These are phyloP conservation scores for Bugula neritina DNA, from an alignment of 2,888 invertebrate species.

Conservation along the genomic window DNA sequence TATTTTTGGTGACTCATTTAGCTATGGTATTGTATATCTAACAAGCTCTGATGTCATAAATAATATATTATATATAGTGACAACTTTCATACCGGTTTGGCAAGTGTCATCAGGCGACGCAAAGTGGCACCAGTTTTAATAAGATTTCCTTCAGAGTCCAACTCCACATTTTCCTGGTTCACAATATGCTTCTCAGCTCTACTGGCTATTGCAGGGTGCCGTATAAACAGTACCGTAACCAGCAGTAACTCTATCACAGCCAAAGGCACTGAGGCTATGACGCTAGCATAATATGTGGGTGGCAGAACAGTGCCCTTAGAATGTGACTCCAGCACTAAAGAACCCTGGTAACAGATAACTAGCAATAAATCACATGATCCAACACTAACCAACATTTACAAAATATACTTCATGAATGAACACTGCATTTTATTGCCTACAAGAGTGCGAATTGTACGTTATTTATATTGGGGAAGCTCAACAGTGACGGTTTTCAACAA, in stretches of 20 bases:
- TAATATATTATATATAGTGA: not conserved
- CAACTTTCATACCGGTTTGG: conserved; percentile 45
- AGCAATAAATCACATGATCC: no score
- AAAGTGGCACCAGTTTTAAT: conserved; percentile 38
- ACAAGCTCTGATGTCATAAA: not conserved
- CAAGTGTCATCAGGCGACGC: conserved; percentile 38
- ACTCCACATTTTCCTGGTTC: conserved; percentile 40
- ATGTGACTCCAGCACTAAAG: no score
- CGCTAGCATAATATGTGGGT: conserved; percentile 39
- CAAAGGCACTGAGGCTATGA: conserved; percentile 39
- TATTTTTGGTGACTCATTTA: not conserved
- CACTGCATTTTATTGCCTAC: no score
- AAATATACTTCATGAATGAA: no score
- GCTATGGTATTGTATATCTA: not conserved
- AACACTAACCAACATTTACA: no score
- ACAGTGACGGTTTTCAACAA: no score
- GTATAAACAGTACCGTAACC: conserved; percentile 34
- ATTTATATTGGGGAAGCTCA: no score
- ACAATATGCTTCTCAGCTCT: conserved; percentile 38
- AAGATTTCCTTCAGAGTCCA: conserved; percentile 43
- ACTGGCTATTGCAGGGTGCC: conserved; percentile 38
- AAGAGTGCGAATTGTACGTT: no score
- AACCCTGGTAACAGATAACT: no score
- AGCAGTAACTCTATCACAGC: conserved; percentile 38
- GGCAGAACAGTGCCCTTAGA: conserved; percentile 41